Conservation (phyloP, 2,888 invertebrate species). For the Chaetoderma sp. region DNA sequence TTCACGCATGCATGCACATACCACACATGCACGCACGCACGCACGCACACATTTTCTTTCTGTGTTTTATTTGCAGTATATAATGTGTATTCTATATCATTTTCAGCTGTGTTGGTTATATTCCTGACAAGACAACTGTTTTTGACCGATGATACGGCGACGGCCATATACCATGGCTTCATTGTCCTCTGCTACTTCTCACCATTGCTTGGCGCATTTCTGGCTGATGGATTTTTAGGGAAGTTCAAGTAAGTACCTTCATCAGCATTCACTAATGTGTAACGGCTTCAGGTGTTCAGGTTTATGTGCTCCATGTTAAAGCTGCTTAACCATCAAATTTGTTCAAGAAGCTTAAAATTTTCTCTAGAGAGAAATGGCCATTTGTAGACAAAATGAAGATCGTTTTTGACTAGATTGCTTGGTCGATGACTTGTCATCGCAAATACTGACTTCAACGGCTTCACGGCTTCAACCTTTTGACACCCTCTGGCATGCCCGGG, state of each 20-base stretch:
- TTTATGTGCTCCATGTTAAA: neutral
- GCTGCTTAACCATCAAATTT: neutral
- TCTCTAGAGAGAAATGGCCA: neutral
- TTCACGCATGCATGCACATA: too few species aligned
- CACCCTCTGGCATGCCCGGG: too few species aligned
- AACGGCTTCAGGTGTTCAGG: neutral
- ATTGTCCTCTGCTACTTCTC: slow-evolving; percentile 90
- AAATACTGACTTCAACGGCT: too few species aligned
- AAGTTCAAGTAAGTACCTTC: slow-evolving; percentile 79
- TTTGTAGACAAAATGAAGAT: neutral
- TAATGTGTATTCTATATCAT: too few species aligned
- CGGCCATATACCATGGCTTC: slow-evolving; percentile 89
- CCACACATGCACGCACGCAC: too few species aligned
- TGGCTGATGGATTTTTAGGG: slow-evolving; percentile 93
- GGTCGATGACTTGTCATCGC: too few species aligned
- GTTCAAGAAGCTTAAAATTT: neutral
- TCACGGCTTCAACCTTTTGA: too few species aligned
- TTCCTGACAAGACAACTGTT: slow-evolving; percentile 85
- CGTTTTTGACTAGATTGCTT: too few species aligned
- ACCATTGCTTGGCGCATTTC: slow-evolving; percentile 89
- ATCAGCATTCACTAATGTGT: too few species aligned
- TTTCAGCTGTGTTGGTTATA: slow-evolving; percentile 88
- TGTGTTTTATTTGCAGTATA: too few species aligned
- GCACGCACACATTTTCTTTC: too few species aligned
- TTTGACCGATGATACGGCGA: slow-evolving; percentile 81